Evolutionary conservation across 2,797 vertebrate species (phyloP).

Genomic region (Macroramphosus scolopax): DNA sequence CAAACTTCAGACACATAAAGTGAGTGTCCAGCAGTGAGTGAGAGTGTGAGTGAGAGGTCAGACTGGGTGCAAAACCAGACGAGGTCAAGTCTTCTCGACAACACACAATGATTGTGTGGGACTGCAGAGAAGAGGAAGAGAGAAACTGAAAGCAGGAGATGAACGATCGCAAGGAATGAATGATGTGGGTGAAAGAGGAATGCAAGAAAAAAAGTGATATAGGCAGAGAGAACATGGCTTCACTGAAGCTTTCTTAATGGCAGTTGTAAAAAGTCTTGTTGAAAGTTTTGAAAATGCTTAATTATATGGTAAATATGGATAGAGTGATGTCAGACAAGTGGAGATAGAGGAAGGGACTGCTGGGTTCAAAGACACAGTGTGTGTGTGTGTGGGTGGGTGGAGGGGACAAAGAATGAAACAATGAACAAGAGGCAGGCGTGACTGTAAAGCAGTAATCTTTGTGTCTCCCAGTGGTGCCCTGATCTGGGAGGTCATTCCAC

Average conservation of each 20-base stretch:
- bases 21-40: constrained; percentile 51
- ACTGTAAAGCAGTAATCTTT: constrained; percentile 34
- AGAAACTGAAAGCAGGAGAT: no score
- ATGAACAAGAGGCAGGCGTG: constrained; percentile 44
- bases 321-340: background rate
- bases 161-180: no score
- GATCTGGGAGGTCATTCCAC: constrained; percentile 40
- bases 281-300: no score
- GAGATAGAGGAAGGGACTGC: constrained; percentile 5
- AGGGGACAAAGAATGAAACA: constrained; percentile 30
- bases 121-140: constrained; percentile 23
- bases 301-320: no score
- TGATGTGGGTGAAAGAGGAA: no score
- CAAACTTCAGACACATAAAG: constrained; percentile 6
- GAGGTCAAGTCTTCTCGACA: constrained; percentile 55
- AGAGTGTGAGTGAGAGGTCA: no score
- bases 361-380: constrained; percentile 11
- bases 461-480: constrained; percentile 36
- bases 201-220: no score
- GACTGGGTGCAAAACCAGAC: constrained; percentile 46
- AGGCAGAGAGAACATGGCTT: no score
- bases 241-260: no score
- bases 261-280: no score
- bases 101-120: constrained; percentile 44
- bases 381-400: background rate